Base-by-base conservation (phyloP, 2,113 vertebrate genomes). In the Sinosuthora webbiana region DNA sequence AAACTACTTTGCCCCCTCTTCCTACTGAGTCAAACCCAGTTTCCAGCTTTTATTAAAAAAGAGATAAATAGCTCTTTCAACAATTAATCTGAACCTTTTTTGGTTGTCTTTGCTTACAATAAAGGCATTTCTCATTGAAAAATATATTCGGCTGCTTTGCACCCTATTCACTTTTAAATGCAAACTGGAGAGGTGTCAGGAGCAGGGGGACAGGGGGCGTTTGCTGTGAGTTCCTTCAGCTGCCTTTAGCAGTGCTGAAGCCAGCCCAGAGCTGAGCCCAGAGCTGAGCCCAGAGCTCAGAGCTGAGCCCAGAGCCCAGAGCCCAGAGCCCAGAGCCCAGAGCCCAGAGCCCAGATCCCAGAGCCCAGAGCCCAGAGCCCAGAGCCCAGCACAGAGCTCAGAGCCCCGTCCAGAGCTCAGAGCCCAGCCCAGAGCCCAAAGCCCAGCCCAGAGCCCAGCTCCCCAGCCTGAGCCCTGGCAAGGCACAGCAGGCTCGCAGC, bases 131-230 rank as follows among this genome's bases (percentile, higher is more conserved):
- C 49, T 82, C 39, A 30, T 6, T 23, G 37, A 44, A 79, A 91
- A 83, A 60, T 17, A 10, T 6, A 76, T 55, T 45, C 7, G 27
- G 27, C 47, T 63, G 23, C 15, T 35, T 60, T 15, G 9, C 20
- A 53, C 4, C 2, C 9, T 31, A 44, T 60, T 39, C 6, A 9
- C 11, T 73, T 42, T 60, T 10, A 45, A 56, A 49, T 12, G 24
- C 9, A 22, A 42, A 44, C 14, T 1, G 22, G 19, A 15, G 59
- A 1, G 27, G 10, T 31, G 27, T 44, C 0, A 0, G 55, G 1
- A 64, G 49, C 10, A 14, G 2, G 8, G 2, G 44, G 27, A 6
- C 37, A 45, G 19, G 47, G 0, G 24, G 1, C 1, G 2, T 2
- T 11, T 6, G 23, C 17, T 15, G 27, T 3, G 0, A 3, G 33